Evolutionary conservation across 1,140 invertebrate species (phyloP).

Genomic region (Hestina assimilis): DNA sequence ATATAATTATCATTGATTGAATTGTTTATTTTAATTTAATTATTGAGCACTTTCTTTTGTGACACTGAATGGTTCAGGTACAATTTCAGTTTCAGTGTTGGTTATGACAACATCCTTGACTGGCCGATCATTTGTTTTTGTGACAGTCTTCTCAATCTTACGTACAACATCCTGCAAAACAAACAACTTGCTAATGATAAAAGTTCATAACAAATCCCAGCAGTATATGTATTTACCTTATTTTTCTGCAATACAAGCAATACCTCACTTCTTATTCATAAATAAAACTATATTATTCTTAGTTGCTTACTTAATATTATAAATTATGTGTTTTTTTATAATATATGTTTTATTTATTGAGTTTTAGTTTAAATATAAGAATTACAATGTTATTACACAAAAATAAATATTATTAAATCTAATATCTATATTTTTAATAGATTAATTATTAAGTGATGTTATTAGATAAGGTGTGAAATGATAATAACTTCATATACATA

Average conservation of each 20-base stretch:
- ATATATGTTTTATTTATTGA: neutral
- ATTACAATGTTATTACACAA: no score
- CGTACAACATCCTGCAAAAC: constrained; percentile 88
- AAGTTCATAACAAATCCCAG: neutral
- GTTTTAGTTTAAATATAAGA: no score
- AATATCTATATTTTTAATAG: no score
- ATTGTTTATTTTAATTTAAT: constrained; percentile 14
- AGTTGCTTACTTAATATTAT: neutral
- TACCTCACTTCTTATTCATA: no score
- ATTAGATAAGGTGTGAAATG: no score
- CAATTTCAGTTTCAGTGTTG: constrained; percentile 83
- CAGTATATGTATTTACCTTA: neutral
- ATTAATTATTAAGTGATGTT: no score
- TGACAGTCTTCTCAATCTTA: constrained; percentile 89
- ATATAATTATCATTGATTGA: neutral
- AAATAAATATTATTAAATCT: no score
- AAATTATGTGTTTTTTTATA: neutral
- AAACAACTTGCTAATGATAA: constrained; percentile 9
- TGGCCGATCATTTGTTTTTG: constrained; percentile 88
- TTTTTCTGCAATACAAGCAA: no score
- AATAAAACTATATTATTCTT: no score
- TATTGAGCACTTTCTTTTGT: constrained; percentile 87
- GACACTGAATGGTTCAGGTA: constrained; percentile 89
- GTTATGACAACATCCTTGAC: constrained; percentile 88
- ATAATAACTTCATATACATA: constrained; percentile 59